Conservation (phyloP, 2,888 invertebrate genomes). For the Dasysyrphus tricinctus region DNA sequence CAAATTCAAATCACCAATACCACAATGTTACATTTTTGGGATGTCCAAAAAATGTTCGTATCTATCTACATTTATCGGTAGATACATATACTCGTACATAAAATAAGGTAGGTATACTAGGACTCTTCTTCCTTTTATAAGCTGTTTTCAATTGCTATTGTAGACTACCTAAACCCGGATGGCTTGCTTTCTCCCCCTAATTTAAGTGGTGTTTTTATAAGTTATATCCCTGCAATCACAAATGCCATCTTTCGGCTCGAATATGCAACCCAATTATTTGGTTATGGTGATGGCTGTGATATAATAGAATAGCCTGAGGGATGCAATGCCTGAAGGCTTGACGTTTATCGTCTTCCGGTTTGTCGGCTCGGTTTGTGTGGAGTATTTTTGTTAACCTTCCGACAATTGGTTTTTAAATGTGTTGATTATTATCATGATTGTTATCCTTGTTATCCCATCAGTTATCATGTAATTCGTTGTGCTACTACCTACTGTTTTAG, state of each 20-base stretch:
- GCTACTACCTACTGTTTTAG: slow-evolving; percentile 12
- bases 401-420: slow-evolving; percentile 72
- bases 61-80: not conserved
- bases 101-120: not conserved
- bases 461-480: slow-evolving; percentile 34
- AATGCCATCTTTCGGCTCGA: slow-evolving; percentile 40
- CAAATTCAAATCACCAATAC: slow-evolving; percentile 30
- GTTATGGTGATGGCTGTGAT: slow-evolving; percentile 15
- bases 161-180: slow-evolving; percentile 2
- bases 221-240: slow-evolving; percentile 41
- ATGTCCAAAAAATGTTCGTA: not conserved
- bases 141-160: not conserved
- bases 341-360: slow-evolving; percentile 54
- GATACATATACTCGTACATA: not conserved
- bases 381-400: slow-evolving; percentile 36
- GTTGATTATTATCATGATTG: slow-evolving; percentile 67
- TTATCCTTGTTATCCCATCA: slow-evolving; percentile 61
- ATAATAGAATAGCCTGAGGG: slow-evolving; percentile 29
- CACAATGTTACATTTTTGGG: slow-evolving; percentile 6
- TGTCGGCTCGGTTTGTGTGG: slow-evolving; percentile 34
- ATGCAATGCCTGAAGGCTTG: slow-evolving; percentile 33
- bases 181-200: slow-evolving; percentile 36
- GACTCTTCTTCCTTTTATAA: not conserved
- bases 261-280: slow-evolving; percentile 54
- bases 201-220: slow-evolving; percentile 35